A percentile compares a stretch with the other conserved stretches of the same genome.
Evolutionary conservation across 2,888 invertebrate species (phyloP).

Genomic region (Drosophila yooni): DNA sequence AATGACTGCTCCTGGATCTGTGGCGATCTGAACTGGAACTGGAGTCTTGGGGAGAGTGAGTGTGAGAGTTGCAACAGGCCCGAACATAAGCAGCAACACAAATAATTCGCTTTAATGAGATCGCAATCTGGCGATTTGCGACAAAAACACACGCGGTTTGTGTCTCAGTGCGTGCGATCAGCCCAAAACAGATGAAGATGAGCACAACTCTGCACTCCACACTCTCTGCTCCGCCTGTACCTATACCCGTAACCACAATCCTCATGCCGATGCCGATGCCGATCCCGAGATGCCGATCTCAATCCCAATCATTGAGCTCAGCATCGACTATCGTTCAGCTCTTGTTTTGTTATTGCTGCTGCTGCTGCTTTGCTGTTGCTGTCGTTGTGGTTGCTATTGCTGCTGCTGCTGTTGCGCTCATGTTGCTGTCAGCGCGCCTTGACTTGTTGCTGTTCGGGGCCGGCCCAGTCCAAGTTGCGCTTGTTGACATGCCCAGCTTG

Average conservation of each 20-base stretch:
- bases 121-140: slow-evolving; percentile 81
- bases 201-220: slow-evolving; percentile 40
- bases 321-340: slow-evolving; percentile 62
- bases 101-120: slow-evolving; percentile 84
- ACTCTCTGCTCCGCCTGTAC: neutral
- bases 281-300: slow-evolving; percentile 59
- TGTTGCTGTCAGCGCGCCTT: slow-evolving; percentile 77
- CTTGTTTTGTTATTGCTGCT: slow-evolving; percentile 48
- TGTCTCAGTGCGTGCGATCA: slow-evolving; percentile 63
- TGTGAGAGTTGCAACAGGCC: slow-evolving; percentile 71
- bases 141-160: slow-evolving; percentile 74
- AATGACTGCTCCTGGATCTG: slow-evolving; percentile 48
- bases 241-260: slow-evolving; percentile 29
- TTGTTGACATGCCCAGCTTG: slow-evolving; percentile 83
- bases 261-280: slow-evolving; percentile 45
- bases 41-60: slow-evolving; percentile 38
- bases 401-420: slow-evolving; percentile 73
- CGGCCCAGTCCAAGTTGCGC: slow-evolving; percentile 36
- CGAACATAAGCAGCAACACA: slow-evolving; percentile 82
- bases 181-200: slow-evolving; percentile 67
- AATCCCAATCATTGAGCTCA: slow-evolving; percentile 66
- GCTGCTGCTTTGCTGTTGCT: slow-evolving; percentile 23
- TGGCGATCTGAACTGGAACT: slow-evolving; percentile 20
- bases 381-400: slow-evolving; percentile 41
- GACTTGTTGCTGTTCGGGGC: slow-evolving; percentile 63